Percentiles rank a stretch among this genome's conserved stretches.
Conservation (phyloP, 92 coral and sea anemone species). For the Epizoanthus stellaris region DNA sequence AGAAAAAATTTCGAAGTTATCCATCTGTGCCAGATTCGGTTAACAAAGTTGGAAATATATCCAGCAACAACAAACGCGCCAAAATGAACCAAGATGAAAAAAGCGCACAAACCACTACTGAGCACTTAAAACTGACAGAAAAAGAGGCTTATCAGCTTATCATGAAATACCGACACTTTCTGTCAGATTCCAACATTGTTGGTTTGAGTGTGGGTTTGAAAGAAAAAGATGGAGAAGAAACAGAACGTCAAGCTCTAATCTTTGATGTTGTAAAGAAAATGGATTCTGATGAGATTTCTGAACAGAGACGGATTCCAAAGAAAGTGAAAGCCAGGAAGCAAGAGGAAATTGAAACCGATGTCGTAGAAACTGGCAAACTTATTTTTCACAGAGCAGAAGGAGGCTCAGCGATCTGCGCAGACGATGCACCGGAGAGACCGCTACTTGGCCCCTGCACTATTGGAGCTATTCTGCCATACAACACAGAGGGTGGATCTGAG, state of each 20-base stretch:
- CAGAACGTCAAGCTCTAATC: not conserved
- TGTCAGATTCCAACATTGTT: not conserved
- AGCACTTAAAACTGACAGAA: not conserved
- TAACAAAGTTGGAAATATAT: not conserved
- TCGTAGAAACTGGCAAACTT: not conserved
- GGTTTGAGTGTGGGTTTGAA: conserved; percentile 6
- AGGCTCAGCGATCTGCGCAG: not conserved
- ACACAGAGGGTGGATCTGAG: not conserved
- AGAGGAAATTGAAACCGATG: not conserved
- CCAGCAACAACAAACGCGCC: not conserved
- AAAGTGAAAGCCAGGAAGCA: not conserved
- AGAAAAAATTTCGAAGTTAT: not conserved
- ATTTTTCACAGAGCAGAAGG: not conserved
- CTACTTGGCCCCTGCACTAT: not conserved
- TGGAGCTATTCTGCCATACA: not conserved
- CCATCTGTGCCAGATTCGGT: not conserved
- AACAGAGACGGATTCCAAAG: not conserved
- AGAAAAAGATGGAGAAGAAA: not conserved
- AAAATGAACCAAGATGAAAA: not conserved
- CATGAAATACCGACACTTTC: not conserved
- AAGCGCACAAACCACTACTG: not conserved
- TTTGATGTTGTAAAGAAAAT: not conserved
- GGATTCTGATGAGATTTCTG: not conserved
- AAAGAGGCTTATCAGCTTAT: not conserved
- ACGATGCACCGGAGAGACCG: not conserved